Conservation (phyloP, 2,113 vertebrate genomes). For the Python bivittatus region DNA sequence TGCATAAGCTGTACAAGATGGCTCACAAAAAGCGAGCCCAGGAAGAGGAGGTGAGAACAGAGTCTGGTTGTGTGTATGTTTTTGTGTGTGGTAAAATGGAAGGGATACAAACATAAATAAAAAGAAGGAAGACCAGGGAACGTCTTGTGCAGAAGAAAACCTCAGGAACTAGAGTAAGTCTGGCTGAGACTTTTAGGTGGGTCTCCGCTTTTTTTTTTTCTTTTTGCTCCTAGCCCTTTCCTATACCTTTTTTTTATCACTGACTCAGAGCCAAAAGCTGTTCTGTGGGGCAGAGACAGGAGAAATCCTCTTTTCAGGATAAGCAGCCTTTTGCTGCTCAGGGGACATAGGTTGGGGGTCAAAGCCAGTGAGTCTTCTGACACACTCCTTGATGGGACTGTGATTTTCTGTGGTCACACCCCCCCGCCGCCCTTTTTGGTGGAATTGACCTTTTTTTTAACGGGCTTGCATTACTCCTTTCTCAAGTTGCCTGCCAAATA, state of each 20-base stretch:
- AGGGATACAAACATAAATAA: not conserved
- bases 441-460: not conserved
- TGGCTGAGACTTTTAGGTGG: not conserved
- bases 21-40: conserved; percentile 96
- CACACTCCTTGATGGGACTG: not conserved
- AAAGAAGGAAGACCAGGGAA: not conserved
- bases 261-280: not conserved
- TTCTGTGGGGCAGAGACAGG: not conserved
- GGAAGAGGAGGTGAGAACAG: conserved; percentile 87
- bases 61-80: not conserved
- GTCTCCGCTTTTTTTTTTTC: not conserved
- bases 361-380: not conserved
- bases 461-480: not conserved
- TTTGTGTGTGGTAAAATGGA: not conserved
- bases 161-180: not conserved
- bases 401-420: not conserved
- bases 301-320: not conserved
- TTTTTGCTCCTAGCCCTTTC: not conserved
- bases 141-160: not conserved
- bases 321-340: not conserved
- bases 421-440: not conserved
- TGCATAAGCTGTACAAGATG: conserved; percentile 98
- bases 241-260: not conserved
- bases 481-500: not conserved
- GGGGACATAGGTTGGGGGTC: not conserved